Evolutionary conservation across 2,113 vertebrate genomes (phyloP).

Genomic region (Hoplias malabaricus): DNA sequence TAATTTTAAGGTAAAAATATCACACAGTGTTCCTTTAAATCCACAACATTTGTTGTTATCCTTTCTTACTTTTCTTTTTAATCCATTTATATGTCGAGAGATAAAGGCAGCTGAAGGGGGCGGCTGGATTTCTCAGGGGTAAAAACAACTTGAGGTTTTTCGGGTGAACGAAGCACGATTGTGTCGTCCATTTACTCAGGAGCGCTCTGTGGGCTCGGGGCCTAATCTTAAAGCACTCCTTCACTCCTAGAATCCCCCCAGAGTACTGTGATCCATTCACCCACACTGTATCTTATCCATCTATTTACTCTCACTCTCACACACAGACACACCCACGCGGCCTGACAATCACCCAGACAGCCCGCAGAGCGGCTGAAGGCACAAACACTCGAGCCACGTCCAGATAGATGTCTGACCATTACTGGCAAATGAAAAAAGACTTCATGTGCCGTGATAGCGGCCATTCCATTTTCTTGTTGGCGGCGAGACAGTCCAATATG

Average conservation of each 20-base stretch:
- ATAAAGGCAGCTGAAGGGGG: slow-evolving; percentile 27
- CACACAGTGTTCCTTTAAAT: too few relatives aligned
- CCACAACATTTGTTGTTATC: background rate
- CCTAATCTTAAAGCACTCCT: slow-evolving; percentile 34
- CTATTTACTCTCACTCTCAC: slow-evolving; percentile 18
- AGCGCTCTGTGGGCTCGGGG: background rate
- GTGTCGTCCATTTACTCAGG: slow-evolving; percentile 37
- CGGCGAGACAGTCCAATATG: slow-evolving; percentile 11
- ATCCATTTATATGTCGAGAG: slow-evolving; percentile 17
- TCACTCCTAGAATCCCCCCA: background rate
- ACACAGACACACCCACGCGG: slow-evolving; percentile 19
- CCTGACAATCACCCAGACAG: slow-evolving; percentile 39
- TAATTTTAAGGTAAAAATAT: too few relatives aligned
- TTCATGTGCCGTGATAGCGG: slow-evolving; percentile 5
- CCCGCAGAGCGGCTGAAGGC: slow-evolving; percentile 21
- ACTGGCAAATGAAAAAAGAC: slow-evolving; percentile 25
- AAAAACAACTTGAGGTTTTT: slow-evolving; percentile 8
- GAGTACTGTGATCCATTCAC: slow-evolving; percentile 33
- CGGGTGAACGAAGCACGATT: background rate
- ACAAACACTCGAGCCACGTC: slow-evolving; percentile 20
- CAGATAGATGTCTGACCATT: slow-evolving; percentile 28
- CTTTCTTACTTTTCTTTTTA: background rate
- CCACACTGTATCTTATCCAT: slow-evolving; percentile 40
- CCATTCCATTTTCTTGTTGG: background rate
- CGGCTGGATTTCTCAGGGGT: slow-evolving; percentile 7